Conservation (phyloP, 1,140 invertebrate species). For the Paracyclopina nana region DNA sequence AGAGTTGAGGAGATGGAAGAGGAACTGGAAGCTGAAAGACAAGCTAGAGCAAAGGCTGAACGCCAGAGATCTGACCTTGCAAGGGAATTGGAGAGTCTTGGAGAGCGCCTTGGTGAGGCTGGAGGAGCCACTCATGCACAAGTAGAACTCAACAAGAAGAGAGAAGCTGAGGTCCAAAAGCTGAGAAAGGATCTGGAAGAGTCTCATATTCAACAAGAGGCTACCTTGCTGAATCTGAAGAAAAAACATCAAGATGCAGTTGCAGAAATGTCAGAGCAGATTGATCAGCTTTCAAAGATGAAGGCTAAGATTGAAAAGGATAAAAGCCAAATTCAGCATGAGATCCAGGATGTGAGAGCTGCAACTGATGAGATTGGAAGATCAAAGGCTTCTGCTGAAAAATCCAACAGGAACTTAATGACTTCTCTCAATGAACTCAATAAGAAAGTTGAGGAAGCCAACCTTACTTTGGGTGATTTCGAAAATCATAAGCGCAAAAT, state of each 20-base stretch:
- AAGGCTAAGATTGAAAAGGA: slow-evolving; percentile 51
- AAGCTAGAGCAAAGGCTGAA: slow-evolving; percentile 69
- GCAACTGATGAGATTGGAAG: slow-evolving; percentile 18
- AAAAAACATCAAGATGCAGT: slow-evolving; percentile 99
- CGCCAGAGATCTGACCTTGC: slow-evolving; percentile 46
- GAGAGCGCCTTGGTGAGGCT: slow-evolving; percentile 90
- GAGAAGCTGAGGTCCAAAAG: slow-evolving; percentile 93
- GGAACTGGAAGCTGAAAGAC: slow-evolving; percentile 90
- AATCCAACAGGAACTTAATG: slow-evolving; percentile 84
- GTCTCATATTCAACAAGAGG: slow-evolving; percentile 19
- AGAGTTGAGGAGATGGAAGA: slow-evolving; percentile 95
- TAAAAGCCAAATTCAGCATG: slow-evolving; percentile 10
- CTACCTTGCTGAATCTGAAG: slow-evolving; percentile 49
- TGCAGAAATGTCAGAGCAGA: slow-evolving; percentile 94
- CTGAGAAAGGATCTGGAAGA: slow-evolving; percentile 94
- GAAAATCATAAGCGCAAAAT: slow-evolving; percentile 89
- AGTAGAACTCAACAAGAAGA: slow-evolving; percentile 97
- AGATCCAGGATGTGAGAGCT: slow-evolving; percentile 10
- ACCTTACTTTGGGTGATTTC: slow-evolving; percentile 82
- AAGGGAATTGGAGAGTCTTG: slow-evolving; percentile 87
- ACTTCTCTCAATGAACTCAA: slow-evolving; percentile 84
- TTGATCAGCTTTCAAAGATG: slow-evolving; percentile 96
- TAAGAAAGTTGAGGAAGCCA: slow-evolving; percentile 82
- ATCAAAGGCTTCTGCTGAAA: slow-evolving; percentile 61
- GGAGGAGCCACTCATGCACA: slow-evolving; percentile 96